Base-by-base conservation (phyloP, 2,113 vertebrate species). In the Gymnocephalus cernua region DNA sequence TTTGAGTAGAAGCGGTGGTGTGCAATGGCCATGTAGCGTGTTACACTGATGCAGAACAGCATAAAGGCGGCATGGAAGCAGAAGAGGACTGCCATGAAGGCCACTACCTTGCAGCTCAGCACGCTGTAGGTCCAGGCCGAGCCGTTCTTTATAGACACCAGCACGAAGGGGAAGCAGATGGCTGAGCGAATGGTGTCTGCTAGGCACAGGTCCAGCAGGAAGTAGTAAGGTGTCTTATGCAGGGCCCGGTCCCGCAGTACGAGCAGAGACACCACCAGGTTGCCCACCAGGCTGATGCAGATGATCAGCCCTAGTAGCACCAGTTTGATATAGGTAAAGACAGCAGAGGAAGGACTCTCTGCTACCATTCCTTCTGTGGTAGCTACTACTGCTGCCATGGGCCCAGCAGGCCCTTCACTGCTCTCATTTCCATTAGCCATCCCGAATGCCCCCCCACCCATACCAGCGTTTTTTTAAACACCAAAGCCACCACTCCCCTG, bases 1-100 rank as follows among this genome's bases (percentile, higher is more conserved):
- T 97, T 97, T 50, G 96, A 95, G 58, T 97, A 97, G 91, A 97
- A 97, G 89, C 97, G 96, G 91, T 97, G 97, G 95, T 97, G 96
- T 76, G 97, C 97, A n/a, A 97, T 96, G 86, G 97, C 96, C 96
- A 97, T 97, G 86, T 97, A 97, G 82, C 97, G 96, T 4, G 97
- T 97, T 74, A 97, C 95, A 2, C 97, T 97, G 86, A 97, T 97
- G 89, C 96, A 97, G 93, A 97, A 97, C 67, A 97, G 95, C 96
- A 97, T 96, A 92, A 97, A 97, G 88, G 96, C 96, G 23, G 97
- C 96, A 66, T 97, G 96, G 92, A 97, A 97, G 87, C 96, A 97
- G 93, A 97, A 97, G 66, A 97, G 96, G 80, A 97, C 96, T 0
- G 96, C 96, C 95, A 97, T 96, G 91, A 97, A 97, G 88, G 97